phyloP scores from a whole-genome alignment of 2,797 vertebrate genomes.

The Hemitrygon akajei region DNA sequence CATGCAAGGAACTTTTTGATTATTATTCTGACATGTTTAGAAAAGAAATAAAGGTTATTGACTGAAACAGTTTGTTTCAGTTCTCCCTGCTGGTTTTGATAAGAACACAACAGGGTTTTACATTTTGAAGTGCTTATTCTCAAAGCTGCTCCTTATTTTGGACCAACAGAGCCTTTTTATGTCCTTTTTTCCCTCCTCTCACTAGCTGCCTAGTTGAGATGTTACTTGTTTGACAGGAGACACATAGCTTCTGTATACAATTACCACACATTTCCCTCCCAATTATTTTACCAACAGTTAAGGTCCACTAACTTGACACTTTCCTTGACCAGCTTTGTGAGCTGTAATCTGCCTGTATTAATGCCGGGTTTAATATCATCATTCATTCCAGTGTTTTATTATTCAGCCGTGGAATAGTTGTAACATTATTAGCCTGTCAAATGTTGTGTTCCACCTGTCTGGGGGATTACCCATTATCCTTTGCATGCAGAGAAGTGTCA shows the following conservation, averaged over 20 bases:
- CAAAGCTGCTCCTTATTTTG: not conserved
- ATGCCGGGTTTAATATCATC: slow-evolving; percentile 82
- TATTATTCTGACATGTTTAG: not conserved
- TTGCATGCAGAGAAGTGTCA: slow-evolving; percentile 75
- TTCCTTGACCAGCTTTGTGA: slow-evolving; percentile 71
- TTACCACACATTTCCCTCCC: slow-evolving; percentile 49
- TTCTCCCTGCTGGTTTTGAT: not conserved
- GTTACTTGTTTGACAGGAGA: slow-evolving; percentile 70
- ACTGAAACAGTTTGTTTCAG: not conserved
- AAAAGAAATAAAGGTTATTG: not conserved
- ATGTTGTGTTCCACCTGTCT: slow-evolving; percentile 59
- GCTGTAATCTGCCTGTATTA: slow-evolving; percentile 58
- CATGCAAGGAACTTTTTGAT: not conserved
- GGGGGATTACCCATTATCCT: slow-evolving; percentile 89
- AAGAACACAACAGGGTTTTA: not conserved
- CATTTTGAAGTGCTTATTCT: slow-evolving; percentile 27
- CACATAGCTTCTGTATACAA: slow-evolving; percentile 51
- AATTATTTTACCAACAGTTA: slow-evolving; percentile 80
- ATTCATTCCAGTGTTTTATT: slow-evolving; percentile 67
- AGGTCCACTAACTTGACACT: slow-evolving; percentile 69
- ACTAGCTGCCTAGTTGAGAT: slow-evolving; percentile 68
- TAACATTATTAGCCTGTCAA: slow-evolving; percentile 96
- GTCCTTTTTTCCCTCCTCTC: slow-evolving; percentile 38
- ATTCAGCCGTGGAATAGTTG: slow-evolving; percentile 73
- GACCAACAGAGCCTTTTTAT: not conserved